Evolutionary conservation across 2,888 invertebrate genomes (phyloP).

Genomic region (Hybos culiciformis): DNA sequence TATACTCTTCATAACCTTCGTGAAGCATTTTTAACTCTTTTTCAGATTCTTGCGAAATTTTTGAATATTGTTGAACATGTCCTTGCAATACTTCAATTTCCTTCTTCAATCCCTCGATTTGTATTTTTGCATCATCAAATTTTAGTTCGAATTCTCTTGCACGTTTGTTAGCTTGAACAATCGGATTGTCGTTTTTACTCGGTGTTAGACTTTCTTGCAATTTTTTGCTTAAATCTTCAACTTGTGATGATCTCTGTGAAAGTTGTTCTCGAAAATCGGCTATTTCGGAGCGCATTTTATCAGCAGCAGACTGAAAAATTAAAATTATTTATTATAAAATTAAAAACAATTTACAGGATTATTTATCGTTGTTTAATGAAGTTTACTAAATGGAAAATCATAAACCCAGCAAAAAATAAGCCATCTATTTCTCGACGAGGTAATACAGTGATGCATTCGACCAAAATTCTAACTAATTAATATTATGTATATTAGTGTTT

Average conservation of each 20-base stretch:
- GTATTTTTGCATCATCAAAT: slow-evolving; percentile 45
- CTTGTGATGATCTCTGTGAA: slow-evolving; percentile 43
- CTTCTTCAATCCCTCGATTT: slow-evolving; percentile 52
- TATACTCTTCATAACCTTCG: slow-evolving; percentile 44
- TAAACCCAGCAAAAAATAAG: too few species aligned
- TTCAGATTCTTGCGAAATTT: slow-evolving; percentile 71
- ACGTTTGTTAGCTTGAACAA: slow-evolving; percentile 48
- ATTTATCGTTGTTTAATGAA: too few species aligned
- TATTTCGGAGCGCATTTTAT: slow-evolving; percentile 41
- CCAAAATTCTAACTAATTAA: too few species aligned
- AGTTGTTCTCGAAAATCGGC: slow-evolving; percentile 46
- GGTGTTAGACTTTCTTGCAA: slow-evolving; percentile 49
- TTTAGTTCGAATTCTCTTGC: slow-evolving; percentile 57
- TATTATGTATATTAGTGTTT: too few species aligned
- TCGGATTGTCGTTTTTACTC: slow-evolving; percentile 40
- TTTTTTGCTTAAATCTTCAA: slow-evolving; percentile 57
- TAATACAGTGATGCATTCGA: too few species aligned
- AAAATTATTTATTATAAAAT: neutral
- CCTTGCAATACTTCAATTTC: slow-evolving; percentile 59
- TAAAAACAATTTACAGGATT: neutral
- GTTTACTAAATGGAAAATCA: too few species aligned
- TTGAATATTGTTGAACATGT: slow-evolving; percentile 71
- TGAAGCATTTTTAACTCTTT: slow-evolving; percentile 54
- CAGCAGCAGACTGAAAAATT: neutral
- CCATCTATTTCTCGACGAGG: too few species aligned